Evolutionary conservation across 1,140 invertebrate genomes (phyloP).

Genomic region (Drosophila watanabei): DNA sequence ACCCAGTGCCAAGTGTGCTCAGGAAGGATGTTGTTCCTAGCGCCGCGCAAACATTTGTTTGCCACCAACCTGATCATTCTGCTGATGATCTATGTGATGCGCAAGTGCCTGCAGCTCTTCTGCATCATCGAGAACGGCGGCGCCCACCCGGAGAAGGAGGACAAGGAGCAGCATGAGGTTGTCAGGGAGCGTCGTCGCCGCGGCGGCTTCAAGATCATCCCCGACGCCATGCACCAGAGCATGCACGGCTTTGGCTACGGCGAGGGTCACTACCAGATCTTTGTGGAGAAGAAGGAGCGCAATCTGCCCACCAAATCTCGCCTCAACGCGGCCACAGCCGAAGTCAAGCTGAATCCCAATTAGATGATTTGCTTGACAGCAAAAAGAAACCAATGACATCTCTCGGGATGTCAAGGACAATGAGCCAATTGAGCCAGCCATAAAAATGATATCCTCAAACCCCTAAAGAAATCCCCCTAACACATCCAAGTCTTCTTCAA

Average conservation of each 20-base stretch:
- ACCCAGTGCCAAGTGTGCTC: slow-evolving; percentile 44
- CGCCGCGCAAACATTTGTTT: slow-evolving; percentile 77
- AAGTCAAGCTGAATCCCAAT: slow-evolving; percentile 84
- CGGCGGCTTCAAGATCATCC: slow-evolving; percentile 67
- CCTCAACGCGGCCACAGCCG: slow-evolving; percentile 75
- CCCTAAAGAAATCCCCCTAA: background rate
- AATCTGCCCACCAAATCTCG: slow-evolving; percentile 75
- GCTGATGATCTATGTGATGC: slow-evolving; percentile 73
- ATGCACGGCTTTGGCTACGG: slow-evolving; percentile 81
- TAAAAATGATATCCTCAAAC: slow-evolving; percentile 1
- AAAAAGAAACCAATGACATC: slow-evolving; percentile 22
- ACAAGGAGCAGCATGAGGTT: slow-evolving; percentile 25
- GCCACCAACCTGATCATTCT: slow-evolving; percentile 75
- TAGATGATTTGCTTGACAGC: slow-evolving; percentile 34
- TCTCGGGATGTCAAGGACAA: slow-evolving; percentile 40
- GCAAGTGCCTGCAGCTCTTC: slow-evolving; percentile 74
- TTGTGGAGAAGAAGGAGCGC: slow-evolving; percentile 81
- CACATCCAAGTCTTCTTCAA: slow-evolving; percentile 42
- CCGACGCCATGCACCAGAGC: slow-evolving; percentile 69
- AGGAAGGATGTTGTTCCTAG: slow-evolving; percentile 74
- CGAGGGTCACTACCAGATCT: slow-evolving; percentile 80
- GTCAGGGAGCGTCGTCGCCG: slow-evolving; percentile 38
- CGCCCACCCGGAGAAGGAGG: slow-evolving; percentile 12
- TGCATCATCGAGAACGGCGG: slow-evolving; percentile 77
- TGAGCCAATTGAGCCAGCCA: slow-evolving; percentile 58